Evolutionary conservation across 2,113 vertebrate genomes (phyloP), one percentile per base, ranked within the genome.

Genomic region (Pampusana beccarii): DNA sequence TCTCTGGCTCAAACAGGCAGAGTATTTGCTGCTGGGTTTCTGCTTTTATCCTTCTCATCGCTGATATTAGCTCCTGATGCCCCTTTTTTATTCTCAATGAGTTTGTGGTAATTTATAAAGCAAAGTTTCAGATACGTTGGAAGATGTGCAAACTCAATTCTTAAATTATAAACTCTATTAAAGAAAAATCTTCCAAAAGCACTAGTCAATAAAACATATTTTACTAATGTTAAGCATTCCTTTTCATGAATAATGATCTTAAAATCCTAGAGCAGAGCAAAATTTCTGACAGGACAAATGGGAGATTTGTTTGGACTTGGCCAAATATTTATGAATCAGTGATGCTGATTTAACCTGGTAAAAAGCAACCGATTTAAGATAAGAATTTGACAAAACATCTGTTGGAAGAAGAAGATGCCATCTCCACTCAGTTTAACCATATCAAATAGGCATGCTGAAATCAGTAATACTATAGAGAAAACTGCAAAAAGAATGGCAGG

Each of bases 11-110:
- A 86, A 88, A 92, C 69, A 95, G 89, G 71, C 66, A 73, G 82
- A 88, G 75, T 50, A 54, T 88, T 88, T 93, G 82, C 93, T 95
- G 42, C 89, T 87, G 77, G 3, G 54, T 88, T 95, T 89, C 87
- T 87, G 82, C 65, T 96, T 95, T 90, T 95, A 71, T 88, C 79
- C 64, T 70, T 83, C n/a, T 75, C 57, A 40, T 81, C 26, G 33
- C 34, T 48, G 50, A 16, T 78, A 71, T 56, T 78, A 88, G 18
- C 51, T 90, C 80, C 75, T 42, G 18, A 90, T 93, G 33, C 38
- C 48, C 23, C 16, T 42, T 61, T 61, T 53, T 82, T 44, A 72
- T 26, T 64, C 42, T 78, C n/a, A 36, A 4, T 24, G 34, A 67
- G 36, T 67, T 61, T 64, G 11, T 23, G 78, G 60, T 33, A 36